Conservation (phyloP, 2,113 vertebrate species). For the Cinclus cinclus region DNA sequence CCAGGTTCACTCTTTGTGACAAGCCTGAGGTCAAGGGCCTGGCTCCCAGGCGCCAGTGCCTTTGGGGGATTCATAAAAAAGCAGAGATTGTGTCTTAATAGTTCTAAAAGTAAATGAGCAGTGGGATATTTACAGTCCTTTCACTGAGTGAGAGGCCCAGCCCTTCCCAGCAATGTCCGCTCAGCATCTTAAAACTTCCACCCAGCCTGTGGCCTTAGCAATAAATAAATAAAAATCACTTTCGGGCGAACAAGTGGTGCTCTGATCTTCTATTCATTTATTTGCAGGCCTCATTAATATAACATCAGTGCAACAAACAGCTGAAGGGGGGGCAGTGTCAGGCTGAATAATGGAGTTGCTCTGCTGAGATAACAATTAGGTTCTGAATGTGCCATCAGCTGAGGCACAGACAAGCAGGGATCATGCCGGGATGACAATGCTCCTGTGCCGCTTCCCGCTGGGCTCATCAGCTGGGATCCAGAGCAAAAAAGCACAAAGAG, state of each 20-base stretch:
- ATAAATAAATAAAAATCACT: constrained; percentile 70
- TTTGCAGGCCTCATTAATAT: constrained; percentile 82
- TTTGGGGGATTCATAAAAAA: fast-evolving
- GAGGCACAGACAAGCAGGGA: constrained; percentile 66
- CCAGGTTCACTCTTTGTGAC: background rate
- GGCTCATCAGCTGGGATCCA: constrained; percentile 43
- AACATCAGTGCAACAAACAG: constrained; percentile 82
- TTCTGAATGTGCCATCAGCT: constrained; percentile 75
- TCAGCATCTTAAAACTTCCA: constrained; percentile 15
- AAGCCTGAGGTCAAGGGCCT: background rate
- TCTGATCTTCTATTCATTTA: constrained; percentile 77
- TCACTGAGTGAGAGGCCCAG: background rate
- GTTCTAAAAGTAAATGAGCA: background rate
- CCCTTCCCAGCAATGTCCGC: background rate
- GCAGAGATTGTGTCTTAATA: background rate
- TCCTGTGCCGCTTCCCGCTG: constrained; percentile 23
- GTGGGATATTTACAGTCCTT: background rate
- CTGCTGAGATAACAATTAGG: constrained; percentile 81
- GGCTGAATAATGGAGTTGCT: constrained; percentile 80
- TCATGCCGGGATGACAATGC: constrained; percentile 52
- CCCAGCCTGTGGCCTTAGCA: constrained; percentile 28
- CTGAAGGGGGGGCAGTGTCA: constrained; percentile 75
- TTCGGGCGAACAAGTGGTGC: constrained; percentile 61
- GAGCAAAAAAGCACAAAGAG: background rate
- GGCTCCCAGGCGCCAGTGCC: background rate